A percentile compares a stretch with the other conserved stretches of the same genome.
phyloP scores from a whole-genome alignment of 2,113 vertebrate species.

The Grantiella picta region DNA sequence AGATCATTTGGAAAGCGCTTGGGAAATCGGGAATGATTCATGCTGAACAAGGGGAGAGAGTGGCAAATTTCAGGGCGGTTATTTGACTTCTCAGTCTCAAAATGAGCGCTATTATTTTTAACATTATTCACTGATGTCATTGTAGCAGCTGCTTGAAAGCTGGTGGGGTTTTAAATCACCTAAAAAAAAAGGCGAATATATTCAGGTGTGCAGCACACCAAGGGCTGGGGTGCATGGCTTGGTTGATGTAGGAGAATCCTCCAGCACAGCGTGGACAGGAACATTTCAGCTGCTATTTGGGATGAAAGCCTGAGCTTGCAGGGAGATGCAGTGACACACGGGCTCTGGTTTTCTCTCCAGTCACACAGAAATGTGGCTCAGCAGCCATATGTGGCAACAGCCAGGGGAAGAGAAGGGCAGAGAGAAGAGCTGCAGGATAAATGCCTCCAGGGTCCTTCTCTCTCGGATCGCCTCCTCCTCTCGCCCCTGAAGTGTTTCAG shows the following conservation, averaged over 20 bases:
- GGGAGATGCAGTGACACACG: not conserved
- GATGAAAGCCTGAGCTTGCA: not conserved
- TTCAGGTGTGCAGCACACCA: not conserved
- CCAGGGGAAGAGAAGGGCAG: not conserved
- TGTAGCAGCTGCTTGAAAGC: not conserved
- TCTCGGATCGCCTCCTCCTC: not conserved
- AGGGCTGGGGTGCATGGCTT: not conserved
- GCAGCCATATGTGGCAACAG: not conserved
- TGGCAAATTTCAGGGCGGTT: not conserved
- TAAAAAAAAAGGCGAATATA: not conserved
- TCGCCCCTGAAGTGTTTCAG: not conserved
- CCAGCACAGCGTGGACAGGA: fast-evolving
- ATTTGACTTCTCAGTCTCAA: not conserved
- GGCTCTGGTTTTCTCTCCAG: not conserved
- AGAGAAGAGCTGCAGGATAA: not conserved
- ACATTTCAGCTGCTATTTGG: not conserved
- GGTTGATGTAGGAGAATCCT: not conserved
- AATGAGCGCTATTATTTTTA: not conserved
- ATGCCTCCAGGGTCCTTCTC: not conserved
- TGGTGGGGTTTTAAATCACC: not conserved
- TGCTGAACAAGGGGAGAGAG: not conserved
- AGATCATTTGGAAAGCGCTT: not conserved
- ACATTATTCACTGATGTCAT: not conserved
- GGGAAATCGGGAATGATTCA: not conserved
- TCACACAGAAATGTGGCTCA: not conserved